Conservation (phyloP, 2,113 vertebrate genomes). For the Colistium nudipinnis region DNA sequence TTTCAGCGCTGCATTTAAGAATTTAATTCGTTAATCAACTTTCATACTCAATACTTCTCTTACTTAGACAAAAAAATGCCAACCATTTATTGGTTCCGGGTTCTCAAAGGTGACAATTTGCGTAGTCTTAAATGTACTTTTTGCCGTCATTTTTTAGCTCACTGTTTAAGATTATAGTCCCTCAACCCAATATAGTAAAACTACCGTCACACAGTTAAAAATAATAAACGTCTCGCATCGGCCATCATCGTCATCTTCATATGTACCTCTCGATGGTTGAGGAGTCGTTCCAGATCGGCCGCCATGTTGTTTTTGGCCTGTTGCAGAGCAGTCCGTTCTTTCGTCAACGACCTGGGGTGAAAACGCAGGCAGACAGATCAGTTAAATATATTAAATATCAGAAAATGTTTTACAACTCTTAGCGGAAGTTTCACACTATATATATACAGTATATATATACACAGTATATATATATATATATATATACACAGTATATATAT, state of each 20-base stretch:
- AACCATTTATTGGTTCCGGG: background rate
- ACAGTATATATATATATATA: too few relatives aligned
- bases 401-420: too few relatives aligned
- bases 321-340: slow-evolving; percentile 88
- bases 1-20: background rate
- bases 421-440: too few relatives aligned
- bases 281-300: slow-evolving; percentile 93
- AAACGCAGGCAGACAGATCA: slow-evolving; percentile 17
- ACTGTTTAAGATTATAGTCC: too few relatives aligned
- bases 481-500: background rate
- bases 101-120: background rate
- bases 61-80: background rate
- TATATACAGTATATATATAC: too few relatives aligned
- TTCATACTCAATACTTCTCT: too few relatives aligned
- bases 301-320: slow-evolving; percentile 97
- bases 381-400: too few relatives aligned
- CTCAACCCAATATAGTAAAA: too few relatives aligned
- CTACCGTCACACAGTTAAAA: background rate
- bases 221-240: background rate
- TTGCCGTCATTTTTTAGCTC: too few relatives aligned
- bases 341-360: slow-evolving; percentile 87
- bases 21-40: too few relatives aligned
- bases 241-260: background rate
- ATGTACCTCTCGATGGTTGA: slow-evolving; percentile 94
- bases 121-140: background rate